Evolutionary conservation across 2,888 invertebrate genomes (phyloP).

Genomic region (Cabera pusaria): DNA sequence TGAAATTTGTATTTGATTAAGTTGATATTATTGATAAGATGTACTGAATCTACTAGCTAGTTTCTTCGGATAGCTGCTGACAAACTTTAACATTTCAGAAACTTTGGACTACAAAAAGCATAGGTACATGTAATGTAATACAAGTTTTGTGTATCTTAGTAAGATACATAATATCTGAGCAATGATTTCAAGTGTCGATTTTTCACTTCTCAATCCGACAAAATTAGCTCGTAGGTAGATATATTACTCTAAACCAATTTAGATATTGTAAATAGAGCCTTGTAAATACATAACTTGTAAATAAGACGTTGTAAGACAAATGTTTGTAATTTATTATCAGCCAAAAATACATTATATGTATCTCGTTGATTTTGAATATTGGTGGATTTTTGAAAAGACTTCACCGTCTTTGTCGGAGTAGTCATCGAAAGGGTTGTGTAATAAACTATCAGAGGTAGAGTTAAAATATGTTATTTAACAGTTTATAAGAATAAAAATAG

Average conservation of each 20-base stretch:
- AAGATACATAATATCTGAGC: no score
- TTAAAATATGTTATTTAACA: conserved; percentile 69
- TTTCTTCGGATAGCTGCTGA: no score
- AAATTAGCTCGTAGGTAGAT: background rate
- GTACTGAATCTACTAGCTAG: no score
- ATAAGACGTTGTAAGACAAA: conserved; percentile 45
- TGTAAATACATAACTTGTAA: conserved; percentile 53
- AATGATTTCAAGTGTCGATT: no score
- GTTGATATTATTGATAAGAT: no score
- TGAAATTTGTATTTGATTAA: conserved; percentile 18
- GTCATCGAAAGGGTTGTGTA: conserved; percentile 78
- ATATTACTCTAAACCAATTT: conserved; percentile 10
- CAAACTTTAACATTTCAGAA: no score
- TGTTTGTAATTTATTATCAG: conserved; percentile 56
- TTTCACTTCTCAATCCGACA: no score
- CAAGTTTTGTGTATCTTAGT: no score
- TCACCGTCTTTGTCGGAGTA: conserved; percentile 58
- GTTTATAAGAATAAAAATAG: conserved; percentile 69
- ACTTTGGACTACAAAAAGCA: no score
- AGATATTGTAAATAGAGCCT: conserved; percentile 44
- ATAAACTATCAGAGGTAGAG: conserved; percentile 75
- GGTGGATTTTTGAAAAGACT: conserved; percentile 38
- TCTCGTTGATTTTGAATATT: conserved; percentile 37
- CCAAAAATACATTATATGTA: conserved; percentile 57
- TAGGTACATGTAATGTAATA: no score